Conservation (phyloP, 2,888 invertebrate species). For the Eulithis testata region DNA sequence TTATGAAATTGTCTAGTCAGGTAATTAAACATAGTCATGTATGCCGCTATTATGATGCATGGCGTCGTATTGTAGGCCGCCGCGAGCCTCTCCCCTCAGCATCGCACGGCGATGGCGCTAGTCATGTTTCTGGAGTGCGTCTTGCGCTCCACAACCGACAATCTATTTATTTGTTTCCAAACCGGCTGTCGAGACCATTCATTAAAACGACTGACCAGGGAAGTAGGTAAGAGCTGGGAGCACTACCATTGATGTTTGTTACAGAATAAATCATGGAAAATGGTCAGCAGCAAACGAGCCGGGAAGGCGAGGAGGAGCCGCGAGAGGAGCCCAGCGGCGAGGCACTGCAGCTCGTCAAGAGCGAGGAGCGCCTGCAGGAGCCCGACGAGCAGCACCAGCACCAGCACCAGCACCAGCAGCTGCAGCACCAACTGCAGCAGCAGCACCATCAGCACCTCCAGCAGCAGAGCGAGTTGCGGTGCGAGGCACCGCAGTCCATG, state of each 20-base stretch:
- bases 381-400: constrained; percentile 13
- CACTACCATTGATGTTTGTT: constrained; percentile 11
- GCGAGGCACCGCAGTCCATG: constrained; percentile 49
- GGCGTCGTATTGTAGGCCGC: no score
- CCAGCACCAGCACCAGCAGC: constrained; percentile 20
- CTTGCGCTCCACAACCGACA: constrained; percentile 63
- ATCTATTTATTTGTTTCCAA: constrained; percentile 24
- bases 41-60: no score
- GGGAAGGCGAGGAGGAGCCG: constrained; percentile 49
- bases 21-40: no score
- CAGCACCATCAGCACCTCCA: constrained; percentile 28
- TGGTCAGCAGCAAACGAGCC: constrained; percentile 50
- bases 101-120: neutral
- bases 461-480: constrained; percentile 31
- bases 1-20: no score
- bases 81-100: no score
- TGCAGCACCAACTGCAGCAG: constrained; percentile 20
- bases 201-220: neutral
- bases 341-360: constrained; percentile 76
- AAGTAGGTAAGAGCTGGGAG: neutral
- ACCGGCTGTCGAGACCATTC: neutral
- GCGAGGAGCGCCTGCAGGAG: constrained; percentile 55
- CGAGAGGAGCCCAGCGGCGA: constrained; percentile 54
- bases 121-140: constrained; percentile 42
- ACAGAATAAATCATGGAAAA: constrained; percentile 58